phyloP scores from a whole-genome alignment of 1,140 invertebrate genomes.

The Aporrectodea caliginosa region DNA sequence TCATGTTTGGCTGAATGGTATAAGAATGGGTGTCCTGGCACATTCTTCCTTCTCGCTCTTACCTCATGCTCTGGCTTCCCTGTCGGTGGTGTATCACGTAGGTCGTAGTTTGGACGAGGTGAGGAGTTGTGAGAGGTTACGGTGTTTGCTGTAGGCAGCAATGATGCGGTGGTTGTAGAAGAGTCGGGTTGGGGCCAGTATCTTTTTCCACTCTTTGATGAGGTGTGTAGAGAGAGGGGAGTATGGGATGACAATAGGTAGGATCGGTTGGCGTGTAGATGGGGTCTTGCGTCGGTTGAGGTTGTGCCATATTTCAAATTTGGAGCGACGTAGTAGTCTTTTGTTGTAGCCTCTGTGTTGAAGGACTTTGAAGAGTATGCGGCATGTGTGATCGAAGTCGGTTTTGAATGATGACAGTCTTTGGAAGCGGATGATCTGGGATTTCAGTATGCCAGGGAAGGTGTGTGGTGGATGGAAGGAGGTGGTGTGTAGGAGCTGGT shows the following conservation, averaged over 20 bases:
- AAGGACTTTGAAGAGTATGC: not conserved
- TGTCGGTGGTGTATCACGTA: not conserved
- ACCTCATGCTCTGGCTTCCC: too few relatives aligned
- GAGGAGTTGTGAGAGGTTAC: not conserved
- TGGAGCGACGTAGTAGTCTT: not conserved
- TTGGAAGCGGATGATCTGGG: not conserved
- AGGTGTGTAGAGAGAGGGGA: not conserved
- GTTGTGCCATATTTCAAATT: not conserved
- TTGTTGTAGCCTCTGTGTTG: not conserved
- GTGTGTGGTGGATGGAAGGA: slow-evolving; percentile 14
- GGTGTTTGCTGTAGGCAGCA: not conserved
- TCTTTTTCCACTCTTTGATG: not conserved
- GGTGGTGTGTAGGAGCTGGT: not conserved
- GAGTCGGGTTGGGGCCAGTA: not conserved
- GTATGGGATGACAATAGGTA: not conserved
- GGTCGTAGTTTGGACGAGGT: not conserved
- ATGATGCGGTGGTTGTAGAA: not conserved
- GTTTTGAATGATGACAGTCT: slow-evolving; percentile 1
- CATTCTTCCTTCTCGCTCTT: too few relatives aligned
- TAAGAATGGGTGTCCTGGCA: too few relatives aligned
- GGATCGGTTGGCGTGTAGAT: not conserved
- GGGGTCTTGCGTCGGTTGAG: not conserved
- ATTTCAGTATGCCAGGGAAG: not conserved
- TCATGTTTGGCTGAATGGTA: too few relatives aligned
- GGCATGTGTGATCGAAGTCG: not conserved